Base-by-base conservation (phyloP, 2,888 invertebrate species). In the Drosophila longiperda region DNA sequence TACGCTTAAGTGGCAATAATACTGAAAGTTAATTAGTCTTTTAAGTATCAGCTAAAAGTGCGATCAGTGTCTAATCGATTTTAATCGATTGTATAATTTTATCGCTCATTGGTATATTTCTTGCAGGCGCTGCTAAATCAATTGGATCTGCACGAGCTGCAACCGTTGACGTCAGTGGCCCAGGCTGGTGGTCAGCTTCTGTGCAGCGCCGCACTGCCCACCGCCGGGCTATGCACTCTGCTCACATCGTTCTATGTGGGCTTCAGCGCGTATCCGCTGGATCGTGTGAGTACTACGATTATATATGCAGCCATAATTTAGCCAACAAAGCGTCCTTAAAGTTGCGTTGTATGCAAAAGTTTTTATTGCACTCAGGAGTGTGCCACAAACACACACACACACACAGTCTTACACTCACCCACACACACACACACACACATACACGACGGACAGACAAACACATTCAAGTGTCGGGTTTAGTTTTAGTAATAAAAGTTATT, bases 241-340 rank as follows among this genome's bases (percentile, higher is more conserved):
- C 82, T 90, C 75, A 87, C 88, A 66, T 91, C 91, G 78, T 84
- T 92, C 71, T 89, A 87, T 63, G 92, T 92, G 78, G 91, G 91
- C 81, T 92, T 92, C 83, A 92, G 92, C 81, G 92, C 91, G 83
- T 92, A 89, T 87, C 89, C 90, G 81, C 80, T 91, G 91, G 92
- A 92, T 90, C 90, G 92, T 86, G 92, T 92, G 86, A 92, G 92
- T 91, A 91, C 91, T 91, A 87, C 82, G 73, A 86, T 83, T 84
- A 82, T 75, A 75, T 78, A 78, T 78, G 68, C 78, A 69, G 77
- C 82, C 83, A 87, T 87, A 88, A 88, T 82, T 90, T 90, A 87
- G 80, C 78, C 78, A 86, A 79, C 87, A 87, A 87, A 87, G 77
- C 83, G 74, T 70, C 68, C 75, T 82, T 68, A 74, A 83, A 80